Percentiles rank a stretch among this genome's conserved stretches.
Evolutionary conservation across 1,140 invertebrate genomes (phyloP).

Genomic region (Drosophila elegans): DNA sequence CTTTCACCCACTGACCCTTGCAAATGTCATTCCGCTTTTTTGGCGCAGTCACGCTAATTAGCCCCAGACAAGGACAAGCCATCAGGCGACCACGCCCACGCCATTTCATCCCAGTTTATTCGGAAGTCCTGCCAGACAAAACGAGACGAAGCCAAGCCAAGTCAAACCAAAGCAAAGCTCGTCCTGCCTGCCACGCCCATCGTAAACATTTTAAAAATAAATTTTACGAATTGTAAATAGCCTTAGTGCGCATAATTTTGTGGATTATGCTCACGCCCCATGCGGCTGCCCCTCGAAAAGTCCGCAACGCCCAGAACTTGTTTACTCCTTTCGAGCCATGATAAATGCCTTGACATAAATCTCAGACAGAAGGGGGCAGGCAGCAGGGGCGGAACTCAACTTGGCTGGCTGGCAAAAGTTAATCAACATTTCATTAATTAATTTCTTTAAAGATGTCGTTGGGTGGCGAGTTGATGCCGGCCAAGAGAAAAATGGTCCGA

Average conservation of each 20-base stretch:
- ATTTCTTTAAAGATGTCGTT: constrained; percentile 82
- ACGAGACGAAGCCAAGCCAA: constrained; percentile 8
- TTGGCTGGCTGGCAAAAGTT: constrained; percentile 76
- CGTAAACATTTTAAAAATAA: constrained; percentile 63
- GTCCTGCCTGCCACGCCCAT: constrained; percentile 13
- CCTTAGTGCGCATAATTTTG: constrained; percentile 81
- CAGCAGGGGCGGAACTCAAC: constrained; percentile 12
- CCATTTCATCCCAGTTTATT: constrained; percentile 8
- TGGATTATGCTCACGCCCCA: constrained; percentile 75
- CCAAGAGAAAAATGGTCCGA: constrained; percentile 67
- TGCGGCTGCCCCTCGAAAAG: constrained; percentile 26
- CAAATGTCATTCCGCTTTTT: constrained; percentile 53
- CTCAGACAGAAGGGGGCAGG: constrained; percentile 50
- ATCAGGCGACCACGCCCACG: constrained; percentile 41
- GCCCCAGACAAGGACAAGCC: constrained; percentile 64
- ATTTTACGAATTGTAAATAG: constrained; percentile 79
- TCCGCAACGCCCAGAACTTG: constrained; percentile 66
- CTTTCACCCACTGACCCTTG: constrained; percentile 11
- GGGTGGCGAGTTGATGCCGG: constrained; percentile 23
- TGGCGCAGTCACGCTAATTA: constrained; percentile 75
- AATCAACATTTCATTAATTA: constrained; percentile 84
- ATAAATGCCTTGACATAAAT: constrained; percentile 81
- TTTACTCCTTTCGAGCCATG: constrained; percentile 76
- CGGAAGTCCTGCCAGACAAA: constrained; percentile 19
- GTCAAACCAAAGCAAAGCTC: neutral